Evolutionary conservation across 2,113 vertebrate genomes (phyloP).

Genomic region (Stomatorhinus ivindoensis): DNA sequence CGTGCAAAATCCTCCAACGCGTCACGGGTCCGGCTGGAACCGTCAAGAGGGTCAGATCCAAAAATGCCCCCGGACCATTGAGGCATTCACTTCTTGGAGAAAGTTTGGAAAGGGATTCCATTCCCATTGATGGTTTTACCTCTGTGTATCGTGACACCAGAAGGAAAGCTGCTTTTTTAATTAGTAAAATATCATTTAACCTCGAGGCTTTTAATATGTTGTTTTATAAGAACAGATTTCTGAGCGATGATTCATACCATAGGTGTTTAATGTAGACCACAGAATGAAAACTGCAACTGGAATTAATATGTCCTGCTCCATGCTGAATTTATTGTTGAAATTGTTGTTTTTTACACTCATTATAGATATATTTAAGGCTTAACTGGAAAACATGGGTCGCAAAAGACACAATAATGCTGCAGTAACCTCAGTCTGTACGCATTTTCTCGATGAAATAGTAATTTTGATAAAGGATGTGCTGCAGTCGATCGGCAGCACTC

Average conservation of each 20-base stretch:
- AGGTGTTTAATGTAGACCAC: neutral
- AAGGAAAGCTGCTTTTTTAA: slow-evolving; percentile 17
- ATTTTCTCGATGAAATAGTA: neutral
- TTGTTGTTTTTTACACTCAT: neutral
- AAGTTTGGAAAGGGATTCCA: neutral
- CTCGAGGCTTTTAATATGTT: slow-evolving; percentile 12
- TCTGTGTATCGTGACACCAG: neutral
- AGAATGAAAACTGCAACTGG: slow-evolving; percentile 1
- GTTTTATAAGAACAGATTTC: slow-evolving; percentile 6
- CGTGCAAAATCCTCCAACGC: neutral
- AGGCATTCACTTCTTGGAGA: neutral
- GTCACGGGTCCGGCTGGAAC: neutral
- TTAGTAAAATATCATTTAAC: slow-evolving; percentile 29
- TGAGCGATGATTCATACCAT: neutral
- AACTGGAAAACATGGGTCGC: neutral
- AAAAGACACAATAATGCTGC: neutral
- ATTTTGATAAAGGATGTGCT: neutral
- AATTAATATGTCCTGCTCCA: neutral
- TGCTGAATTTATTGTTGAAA: neutral
- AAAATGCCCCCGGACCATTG: no score
- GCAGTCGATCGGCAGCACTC: neutral
- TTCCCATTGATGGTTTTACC: neutral
- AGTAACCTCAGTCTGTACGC: neutral
- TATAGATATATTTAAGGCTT: neutral
- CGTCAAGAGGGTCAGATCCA: neutral